Evolutionary conservation across 2,888 invertebrate genomes (phyloP), one percentile per base, ranked within the genome.

Genomic region (Theretra japonica): DNA sequence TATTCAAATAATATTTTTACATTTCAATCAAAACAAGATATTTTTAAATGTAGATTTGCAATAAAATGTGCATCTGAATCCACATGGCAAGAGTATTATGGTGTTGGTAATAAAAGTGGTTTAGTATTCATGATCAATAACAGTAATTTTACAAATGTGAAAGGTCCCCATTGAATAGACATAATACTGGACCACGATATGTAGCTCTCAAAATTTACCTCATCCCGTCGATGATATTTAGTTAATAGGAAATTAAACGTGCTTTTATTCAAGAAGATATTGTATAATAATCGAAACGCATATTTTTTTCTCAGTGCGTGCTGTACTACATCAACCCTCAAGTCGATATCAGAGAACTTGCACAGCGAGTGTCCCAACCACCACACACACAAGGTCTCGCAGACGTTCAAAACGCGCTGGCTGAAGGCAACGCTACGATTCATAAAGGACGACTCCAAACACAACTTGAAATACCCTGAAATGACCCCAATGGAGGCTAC

Each of bases 401-500:
- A 48, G 21, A 23, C 21, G 15, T 87, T 85, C 50, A 86, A 85
- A 76, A 70, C 77, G 0, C 73, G 78, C 1, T 83, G 82, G 73
- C 74, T 90, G 0, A 82, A 84, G 11, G 73, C 74, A 0, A 82
- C 83, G 0, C 75, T 87, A 0, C 80, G 79, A n/a, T 91, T 89
- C 71, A 73, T 90, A 0, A 86, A 86, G 72, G 81, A 86, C 23
- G 76, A 83, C 4, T 70, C 59, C 21, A 74, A 73, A 41, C 62
- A 75, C 0, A 73, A 53, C 0, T 62, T 86, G 11, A 72, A 78
- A n/a, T 90, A 85, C 72, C 83, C 86, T 0, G 80, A 82, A 23
- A 80, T 90, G 82, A 75, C 75, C 0, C 21, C 71, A 0, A 62
- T 73, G 0, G 83, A 87, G 53, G 82, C 84, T 0, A 72, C 82